Evolutionary conservation across 2,797 vertebrate species (phyloP), one percentile per base, ranked within the genome.

Genomic region (Scolopax bukidnonensis): DNA sequence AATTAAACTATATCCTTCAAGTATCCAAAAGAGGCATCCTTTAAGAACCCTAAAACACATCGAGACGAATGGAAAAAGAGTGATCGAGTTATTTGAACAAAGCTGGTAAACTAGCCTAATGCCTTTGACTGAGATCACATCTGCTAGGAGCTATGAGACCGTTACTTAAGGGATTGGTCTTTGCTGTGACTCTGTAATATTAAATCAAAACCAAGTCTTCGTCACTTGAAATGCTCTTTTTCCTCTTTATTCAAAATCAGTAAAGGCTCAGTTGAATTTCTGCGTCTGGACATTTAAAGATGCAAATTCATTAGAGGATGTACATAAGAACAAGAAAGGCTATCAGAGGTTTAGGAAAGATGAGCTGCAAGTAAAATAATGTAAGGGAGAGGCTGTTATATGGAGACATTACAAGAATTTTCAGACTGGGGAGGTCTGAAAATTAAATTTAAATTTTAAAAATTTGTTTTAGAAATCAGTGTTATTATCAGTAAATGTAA

Each of bases 1-100:
- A 87, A 85, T 93, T 93, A 89, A 92, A 80, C 71, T 85, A 19
- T 87, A 65, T 94, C 61, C 41, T 92, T 85, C 24, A 67, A 67
- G 25, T 68, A 53, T 78, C 40, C 65, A 75, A 64, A 93, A 88
- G 57, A 75, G 70, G 5, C 12, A 27, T 84, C 21, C 40, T 75
- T 93, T 36, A 77, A 51, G 57, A 89, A 30, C 36, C 5, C 47
- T 83, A 48, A 75, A 78, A 69, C 0, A 0, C 18, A 38, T 85
- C 50, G 91, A 77, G 61, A 38, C n/a, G 23, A 18, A 11, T 76
- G 83, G 69, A 69, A 86, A 78, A 90, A 90, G 17, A 14, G 45
- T 70, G 30, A 51, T 87, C 6, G 36, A 65, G 27, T 90, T 91
- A 45, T 53, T 38, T 86, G 51, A 84, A 54, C 41, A 70, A 75